phyloP scores from a whole-genome alignment of 1,140 invertebrate species.

The Littorina saxatilis region DNA sequence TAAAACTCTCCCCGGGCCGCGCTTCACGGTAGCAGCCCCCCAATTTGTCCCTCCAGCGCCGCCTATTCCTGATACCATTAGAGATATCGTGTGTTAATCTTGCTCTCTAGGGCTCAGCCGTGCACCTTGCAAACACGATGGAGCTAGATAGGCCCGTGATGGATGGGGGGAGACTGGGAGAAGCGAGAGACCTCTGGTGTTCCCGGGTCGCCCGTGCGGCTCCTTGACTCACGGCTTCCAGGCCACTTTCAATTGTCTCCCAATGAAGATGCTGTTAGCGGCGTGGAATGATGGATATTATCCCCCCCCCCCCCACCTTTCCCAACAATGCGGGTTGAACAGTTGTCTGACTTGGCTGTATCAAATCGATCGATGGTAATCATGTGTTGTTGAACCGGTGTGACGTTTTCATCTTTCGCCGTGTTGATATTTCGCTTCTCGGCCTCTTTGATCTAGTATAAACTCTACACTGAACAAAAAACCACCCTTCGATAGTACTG shows the following conservation, averaged over 20 bases:
- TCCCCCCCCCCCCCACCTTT: too few species aligned
- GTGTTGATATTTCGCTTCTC: too few species aligned
- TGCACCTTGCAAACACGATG: conserved; percentile 21
- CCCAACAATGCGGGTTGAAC: too few species aligned
- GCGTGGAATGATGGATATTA: background rate
- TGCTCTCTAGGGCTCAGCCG: background rate
- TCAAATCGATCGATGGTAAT: too few species aligned
- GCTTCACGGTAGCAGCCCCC: too few species aligned
- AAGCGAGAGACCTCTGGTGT: background rate
- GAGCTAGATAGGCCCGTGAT: conserved; percentile 16
- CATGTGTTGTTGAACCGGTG: too few species aligned
- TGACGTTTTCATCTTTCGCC: too few species aligned
- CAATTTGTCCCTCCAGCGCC: background rate
- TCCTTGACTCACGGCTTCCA: background rate
- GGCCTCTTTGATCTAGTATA: too few species aligned
- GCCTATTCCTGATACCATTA: conserved; percentile 2
- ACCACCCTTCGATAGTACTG: too few species aligned
- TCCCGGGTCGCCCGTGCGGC: background rate
- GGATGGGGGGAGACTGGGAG: background rate
- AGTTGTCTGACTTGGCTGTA: too few species aligned
- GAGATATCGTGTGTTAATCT: conserved; percentile 33
- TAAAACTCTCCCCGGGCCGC: conserved; percentile 20
- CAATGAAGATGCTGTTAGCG: conserved; percentile 25
- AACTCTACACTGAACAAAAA: too few species aligned
- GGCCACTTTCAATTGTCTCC: conserved; percentile 22